Conservation (phyloP, 1,140 invertebrate species). For the Dreissena rostriformis region DNA sequence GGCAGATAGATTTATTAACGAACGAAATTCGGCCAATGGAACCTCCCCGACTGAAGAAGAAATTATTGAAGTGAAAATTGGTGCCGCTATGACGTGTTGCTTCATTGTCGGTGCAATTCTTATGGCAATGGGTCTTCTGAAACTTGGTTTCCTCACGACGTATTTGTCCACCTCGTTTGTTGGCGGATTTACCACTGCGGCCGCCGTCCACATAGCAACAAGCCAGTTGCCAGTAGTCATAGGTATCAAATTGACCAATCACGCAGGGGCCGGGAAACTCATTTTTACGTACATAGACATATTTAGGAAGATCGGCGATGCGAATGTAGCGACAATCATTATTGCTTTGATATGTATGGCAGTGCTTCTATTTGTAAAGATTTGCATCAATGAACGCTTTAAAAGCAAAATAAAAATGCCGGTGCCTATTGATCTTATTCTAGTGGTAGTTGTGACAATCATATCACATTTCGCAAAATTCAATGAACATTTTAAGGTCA, state of each 20-base stretch:
- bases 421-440: slow-evolving; percentile 92
- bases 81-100: slow-evolving; percentile 43
- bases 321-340: slow-evolving; percentile 81
- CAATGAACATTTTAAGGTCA: slow-evolving; percentile 75
- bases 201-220: slow-evolving; percentile 94
- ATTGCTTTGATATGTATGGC: slow-evolving; percentile 88
- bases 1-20: slow-evolving; percentile 5
- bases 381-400: slow-evolving; percentile 88
- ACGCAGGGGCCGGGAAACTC: slow-evolving; percentile 62
- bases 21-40: background rate
- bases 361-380: slow-evolving; percentile 89
- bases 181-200: slow-evolving; percentile 94
- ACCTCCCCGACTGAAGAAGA: slow-evolving; percentile 18
- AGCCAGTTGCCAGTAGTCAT: slow-evolving; percentile 89
- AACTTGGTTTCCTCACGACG: slow-evolving; percentile 91
- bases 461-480: slow-evolving; percentile 78
- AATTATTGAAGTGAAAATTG: slow-evolving; percentile 68
- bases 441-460: slow-evolving; percentile 81
- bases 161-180: slow-evolving; percentile 93
- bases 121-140: slow-evolving; percentile 89
- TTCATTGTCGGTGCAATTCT: slow-evolving; percentile 64
- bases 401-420: slow-evolving; percentile 87
- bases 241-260: slow-evolving; percentile 83
- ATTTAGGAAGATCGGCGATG: slow-evolving; percentile 67
- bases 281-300: slow-evolving; percentile 72